Evolutionary conservation across 2,113 vertebrate genomes (phyloP).

Genomic region (Hucho hucho): DNA sequence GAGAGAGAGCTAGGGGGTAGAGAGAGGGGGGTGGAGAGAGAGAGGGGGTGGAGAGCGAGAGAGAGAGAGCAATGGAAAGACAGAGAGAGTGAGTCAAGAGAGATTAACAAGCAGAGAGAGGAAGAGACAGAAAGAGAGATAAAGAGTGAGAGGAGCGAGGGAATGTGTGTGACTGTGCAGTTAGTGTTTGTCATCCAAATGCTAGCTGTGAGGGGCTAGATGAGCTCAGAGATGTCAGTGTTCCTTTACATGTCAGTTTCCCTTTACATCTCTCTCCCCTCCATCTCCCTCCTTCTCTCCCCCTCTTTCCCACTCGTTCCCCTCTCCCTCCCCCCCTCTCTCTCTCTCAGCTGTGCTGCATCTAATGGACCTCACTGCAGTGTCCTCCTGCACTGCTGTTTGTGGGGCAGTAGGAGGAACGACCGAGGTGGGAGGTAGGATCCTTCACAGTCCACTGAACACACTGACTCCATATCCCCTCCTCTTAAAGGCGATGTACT

Average conservation of each 20-base stretch:
- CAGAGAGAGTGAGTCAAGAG: no score
- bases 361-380: no score
- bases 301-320: no score
- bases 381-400: no score
- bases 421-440: neutral
- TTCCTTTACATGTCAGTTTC: constrained; percentile 4
- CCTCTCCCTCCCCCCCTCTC: no score
- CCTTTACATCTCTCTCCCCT: no score
- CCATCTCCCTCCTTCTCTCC: no score
- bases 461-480: neutral
- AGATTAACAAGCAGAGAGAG: no score
- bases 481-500: neutral
- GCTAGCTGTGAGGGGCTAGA: constrained; percentile 12
- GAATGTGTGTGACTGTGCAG: neutral
- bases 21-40: constrained; percentile 5
- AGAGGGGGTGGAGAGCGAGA: no score
- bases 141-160: constrained; percentile 5
- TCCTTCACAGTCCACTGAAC: neutral
- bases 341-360: no score
- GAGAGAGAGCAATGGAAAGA: no score
- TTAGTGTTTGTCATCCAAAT: neutral
- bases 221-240: constrained; percentile 25
- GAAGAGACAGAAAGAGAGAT: neutral
- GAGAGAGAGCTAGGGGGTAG: neutral
- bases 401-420: neutral